Conservation (phyloP, 2,113 vertebrate genomes). For the Isichthys henryi region DNA sequence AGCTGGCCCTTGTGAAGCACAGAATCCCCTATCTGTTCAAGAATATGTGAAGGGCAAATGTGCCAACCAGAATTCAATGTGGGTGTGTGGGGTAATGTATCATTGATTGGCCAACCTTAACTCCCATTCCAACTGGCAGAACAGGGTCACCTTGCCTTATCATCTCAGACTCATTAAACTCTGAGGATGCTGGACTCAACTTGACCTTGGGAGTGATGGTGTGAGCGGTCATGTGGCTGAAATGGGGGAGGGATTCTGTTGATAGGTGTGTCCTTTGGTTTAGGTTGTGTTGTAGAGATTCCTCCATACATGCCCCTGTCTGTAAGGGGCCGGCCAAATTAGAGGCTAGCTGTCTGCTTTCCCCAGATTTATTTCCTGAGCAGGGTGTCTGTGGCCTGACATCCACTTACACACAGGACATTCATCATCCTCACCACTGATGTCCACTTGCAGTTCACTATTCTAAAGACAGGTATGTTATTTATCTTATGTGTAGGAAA, state of each 20-base stretch:
- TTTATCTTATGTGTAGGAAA: background rate
- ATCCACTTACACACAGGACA: background rate
- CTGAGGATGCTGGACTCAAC: background rate
- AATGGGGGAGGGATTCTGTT: background rate
- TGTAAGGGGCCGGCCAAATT: background rate
- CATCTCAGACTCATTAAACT: slow-evolving; percentile 12
- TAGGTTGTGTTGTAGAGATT: background rate
- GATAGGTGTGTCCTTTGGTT: background rate
- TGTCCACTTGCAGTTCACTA: background rate
- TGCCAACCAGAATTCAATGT: no score
- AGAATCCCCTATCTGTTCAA: background rate
- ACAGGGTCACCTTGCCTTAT: background rate
- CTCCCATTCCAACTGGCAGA: background rate
- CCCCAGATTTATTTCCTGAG: background rate
- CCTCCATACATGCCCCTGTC: background rate
- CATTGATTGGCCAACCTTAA: background rate
- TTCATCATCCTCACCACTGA: background rate
- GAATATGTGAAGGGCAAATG: background rate
- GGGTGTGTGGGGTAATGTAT: background rate
- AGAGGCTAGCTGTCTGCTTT: background rate
- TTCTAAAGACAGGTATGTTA: background rate
- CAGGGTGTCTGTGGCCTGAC: background rate
- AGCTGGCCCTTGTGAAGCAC: background rate
- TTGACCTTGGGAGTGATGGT: background rate
- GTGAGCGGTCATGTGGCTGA: background rate